Evolutionary conservation across 2,797 vertebrate genomes (phyloP), one percentile per base, ranked within the genome.

Genomic region (Rhyacichthys aspro): DNA sequence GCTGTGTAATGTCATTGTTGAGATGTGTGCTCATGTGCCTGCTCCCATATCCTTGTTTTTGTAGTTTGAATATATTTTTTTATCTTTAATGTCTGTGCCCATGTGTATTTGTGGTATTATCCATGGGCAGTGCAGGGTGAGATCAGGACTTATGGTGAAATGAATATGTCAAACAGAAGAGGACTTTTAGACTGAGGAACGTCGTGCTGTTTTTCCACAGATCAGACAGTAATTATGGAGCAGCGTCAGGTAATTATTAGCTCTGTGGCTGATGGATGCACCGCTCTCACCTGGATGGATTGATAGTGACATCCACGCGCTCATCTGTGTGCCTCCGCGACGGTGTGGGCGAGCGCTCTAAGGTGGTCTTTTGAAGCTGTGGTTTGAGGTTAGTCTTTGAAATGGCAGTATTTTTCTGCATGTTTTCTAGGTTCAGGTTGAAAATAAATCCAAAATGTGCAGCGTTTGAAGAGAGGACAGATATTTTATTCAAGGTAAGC

Each of bases 171-270:
- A 47, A 63, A 67, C 54, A 17, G 41, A 53, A 18, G 12, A 12
- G 36, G 49, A 65, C 47, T 42, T 1, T 43, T 16, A 55, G 58
- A 46, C 28, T 17, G 19, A 56, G 58, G 5, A 32, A 66, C 10
- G 23, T 70, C 47, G 14, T 34, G 56, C 72, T 74, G 62, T 72
- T 77, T 78, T 62, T 55, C 43, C 68, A 61, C 28, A 36, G 50
- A 59, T 78, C 63, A 74, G 72, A 66, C 72, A 57, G 74, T 82
- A 86, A 86, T 86, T 84, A 79, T 28, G 55, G 53, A 75, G 63
- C 60, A 59, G 67, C 63, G 46, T 73, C 68, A 43, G 74, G 65
- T 72, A 80, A 86, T 86, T 86, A 84, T 43, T 55, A 39, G 56
- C 45, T 43, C 47, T 70, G 46, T 68, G 65, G 59, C 73, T 78